A percentile compares a stretch with the other conserved stretches of the same genome.
These are phyloP conservation scores for Dasysyrphus albostriatus DNA, from an alignment of 2,888 invertebrate species.

Conservation along the genomic window DNA sequence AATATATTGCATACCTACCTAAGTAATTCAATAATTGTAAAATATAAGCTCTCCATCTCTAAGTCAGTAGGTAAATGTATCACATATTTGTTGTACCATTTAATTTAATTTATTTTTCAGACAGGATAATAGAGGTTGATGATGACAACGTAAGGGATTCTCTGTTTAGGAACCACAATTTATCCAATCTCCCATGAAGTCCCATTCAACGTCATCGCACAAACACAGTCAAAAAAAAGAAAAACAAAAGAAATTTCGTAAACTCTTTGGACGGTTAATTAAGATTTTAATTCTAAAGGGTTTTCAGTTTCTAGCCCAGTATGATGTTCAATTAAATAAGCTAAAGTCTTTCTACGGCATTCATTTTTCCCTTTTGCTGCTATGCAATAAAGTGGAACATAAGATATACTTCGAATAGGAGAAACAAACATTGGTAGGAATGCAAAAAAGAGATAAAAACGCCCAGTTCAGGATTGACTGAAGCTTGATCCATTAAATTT, in stretches of 20 bases:
- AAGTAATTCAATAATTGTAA: too few species aligned
- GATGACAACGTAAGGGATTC: not conserved
- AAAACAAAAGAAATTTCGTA: not conserved
- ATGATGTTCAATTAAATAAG: constrained; percentile 42
- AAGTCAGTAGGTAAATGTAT: too few species aligned
- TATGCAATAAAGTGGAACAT: not conserved
- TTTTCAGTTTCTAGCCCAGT: constrained; percentile 36
- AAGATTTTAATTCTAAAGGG: constrained; percentile 37
- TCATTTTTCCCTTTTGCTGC: not conserved
- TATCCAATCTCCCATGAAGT: not conserved
- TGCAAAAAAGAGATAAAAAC: not conserved
- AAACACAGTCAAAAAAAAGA: not conserved
- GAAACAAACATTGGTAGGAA: not conserved
- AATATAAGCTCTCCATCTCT: too few species aligned
- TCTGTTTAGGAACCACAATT: not conserved
- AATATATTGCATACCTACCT: too few species aligned
- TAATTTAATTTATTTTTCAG: not conserved
- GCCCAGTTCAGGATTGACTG: constrained; percentile 3
- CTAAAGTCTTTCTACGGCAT: constrained; percentile 5
- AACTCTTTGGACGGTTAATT: constrained; percentile 34
- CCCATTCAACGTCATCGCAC: not conserved
- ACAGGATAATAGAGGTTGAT: not conserved
- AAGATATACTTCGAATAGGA: not conserved
- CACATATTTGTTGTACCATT: not conserved
- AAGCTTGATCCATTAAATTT: not conserved